phyloP scores from a whole-genome alignment of 2,113 vertebrate genomes.

The Pimephales promelas region DNA sequence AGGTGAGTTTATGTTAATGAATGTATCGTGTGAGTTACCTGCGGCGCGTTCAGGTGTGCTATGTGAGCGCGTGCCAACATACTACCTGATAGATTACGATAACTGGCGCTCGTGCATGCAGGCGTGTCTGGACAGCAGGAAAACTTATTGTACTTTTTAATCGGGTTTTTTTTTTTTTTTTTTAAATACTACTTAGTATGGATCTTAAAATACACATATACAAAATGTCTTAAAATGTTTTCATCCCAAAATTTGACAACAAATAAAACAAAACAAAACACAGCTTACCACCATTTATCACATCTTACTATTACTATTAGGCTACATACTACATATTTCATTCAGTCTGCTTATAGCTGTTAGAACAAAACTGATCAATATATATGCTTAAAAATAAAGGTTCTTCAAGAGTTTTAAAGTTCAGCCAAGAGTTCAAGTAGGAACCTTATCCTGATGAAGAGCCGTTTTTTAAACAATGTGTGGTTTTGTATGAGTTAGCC shows the following conservation, averaged over 20 bases:
- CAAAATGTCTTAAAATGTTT: neutral
- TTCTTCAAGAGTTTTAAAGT: neutral
- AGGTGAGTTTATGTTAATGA: slow-evolving; percentile 64
- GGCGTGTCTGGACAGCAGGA: slow-evolving; percentile 6
- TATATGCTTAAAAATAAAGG: neutral
- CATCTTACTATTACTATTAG: too few species aligned
- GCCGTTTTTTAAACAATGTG: neutral
- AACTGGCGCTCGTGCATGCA: slow-evolving; percentile 11
- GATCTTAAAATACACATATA: neutral
- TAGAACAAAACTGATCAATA: neutral
- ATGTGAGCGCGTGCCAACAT: slow-evolving; percentile 13
- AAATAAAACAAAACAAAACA: too few species aligned
- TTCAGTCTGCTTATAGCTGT: neutral
- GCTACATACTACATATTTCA: too few species aligned
- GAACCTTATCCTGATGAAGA: neutral
- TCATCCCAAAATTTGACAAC: neutral
- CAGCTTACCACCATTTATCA: neutral
- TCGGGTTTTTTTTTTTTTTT: neutral
- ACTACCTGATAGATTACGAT: slow-evolving; percentile 7
- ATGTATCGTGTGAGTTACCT: slow-evolving; percentile 35
- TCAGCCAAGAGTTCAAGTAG: neutral
- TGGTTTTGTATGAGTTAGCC: neutral
- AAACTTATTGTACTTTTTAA: neutral
- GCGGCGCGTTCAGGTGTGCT: slow-evolving; percentile 48
- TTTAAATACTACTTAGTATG: neutral